Evolutionary conservation across 1,140 invertebrate species (phyloP).

Genomic region (Dendroctonus valens): DNA sequence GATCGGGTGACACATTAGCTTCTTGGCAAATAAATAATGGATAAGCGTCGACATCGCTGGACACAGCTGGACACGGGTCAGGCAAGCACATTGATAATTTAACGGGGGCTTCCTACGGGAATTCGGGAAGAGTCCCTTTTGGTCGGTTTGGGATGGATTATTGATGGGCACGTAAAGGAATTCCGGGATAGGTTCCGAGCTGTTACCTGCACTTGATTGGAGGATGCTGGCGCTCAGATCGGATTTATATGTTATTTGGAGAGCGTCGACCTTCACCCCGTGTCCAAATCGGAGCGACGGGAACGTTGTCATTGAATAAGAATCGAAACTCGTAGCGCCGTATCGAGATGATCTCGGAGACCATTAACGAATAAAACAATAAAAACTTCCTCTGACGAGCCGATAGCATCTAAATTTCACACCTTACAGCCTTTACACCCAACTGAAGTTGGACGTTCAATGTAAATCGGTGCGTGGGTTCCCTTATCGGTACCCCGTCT

Average conservation of each 20-base stretch:
- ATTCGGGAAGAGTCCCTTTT: conserved; percentile 32
- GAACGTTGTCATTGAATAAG: too few relatives aligned
- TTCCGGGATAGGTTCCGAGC: conserved; percentile 5
- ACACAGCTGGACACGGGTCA: conserved; percentile 23
- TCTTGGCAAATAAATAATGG: conserved; percentile 31
- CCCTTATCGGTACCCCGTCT: conserved; percentile 27
- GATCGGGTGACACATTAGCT: conserved; percentile 24
- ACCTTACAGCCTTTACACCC: conserved; percentile 31
- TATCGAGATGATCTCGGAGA: conserved; percentile 20
- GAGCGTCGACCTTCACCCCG: too few relatives aligned
- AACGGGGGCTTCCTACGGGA: conserved; percentile 19
- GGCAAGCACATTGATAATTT: conserved; percentile 26
- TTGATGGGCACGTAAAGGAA: conserved; percentile 25
- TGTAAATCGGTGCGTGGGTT: conserved; percentile 33
- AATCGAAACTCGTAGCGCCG: not conserved
- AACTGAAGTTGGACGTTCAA: conserved; percentile 27
- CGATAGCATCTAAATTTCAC: conserved; percentile 31
- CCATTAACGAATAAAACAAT: conserved; percentile 17
- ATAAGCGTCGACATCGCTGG: conserved; percentile 25
- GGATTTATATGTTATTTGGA: too few relatives aligned
- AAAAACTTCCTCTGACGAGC: conserved; percentile 19
- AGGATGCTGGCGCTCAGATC: too few relatives aligned
- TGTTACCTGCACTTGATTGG: conserved; percentile 7
- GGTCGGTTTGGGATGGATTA: conserved; percentile 24
- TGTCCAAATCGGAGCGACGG: too few relatives aligned